Percentiles rank a stretch among this genome's conserved stretches.
Conservation (phyloP, 2,888 invertebrate genomes). For the Latheticus oryzae region DNA sequence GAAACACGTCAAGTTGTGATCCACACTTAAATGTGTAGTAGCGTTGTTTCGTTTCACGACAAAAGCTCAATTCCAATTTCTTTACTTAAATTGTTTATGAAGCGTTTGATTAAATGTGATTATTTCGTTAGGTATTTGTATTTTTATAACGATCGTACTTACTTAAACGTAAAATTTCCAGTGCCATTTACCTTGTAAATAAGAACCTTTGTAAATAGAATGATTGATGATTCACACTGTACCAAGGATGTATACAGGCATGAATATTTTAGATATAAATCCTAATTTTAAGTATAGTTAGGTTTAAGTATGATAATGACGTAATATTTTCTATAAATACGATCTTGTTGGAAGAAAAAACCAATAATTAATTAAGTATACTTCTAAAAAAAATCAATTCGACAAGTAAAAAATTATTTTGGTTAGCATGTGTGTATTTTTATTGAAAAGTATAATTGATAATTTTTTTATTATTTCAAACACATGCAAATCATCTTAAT, state of each 20-base stretch:
- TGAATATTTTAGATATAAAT: conserved; percentile 61
- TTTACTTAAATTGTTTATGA: conserved; percentile 22
- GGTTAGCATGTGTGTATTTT: conserved; percentile 46
- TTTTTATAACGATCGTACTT: conserved; percentile 47
- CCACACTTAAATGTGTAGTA: conserved; percentile 40
- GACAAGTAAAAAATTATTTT: conserved; percentile 43
- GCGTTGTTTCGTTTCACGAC: conserved; percentile 18
- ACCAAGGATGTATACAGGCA: conserved; percentile 62
- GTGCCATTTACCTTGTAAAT: conserved; percentile 56
- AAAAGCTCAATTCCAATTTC: conserved; percentile 28
- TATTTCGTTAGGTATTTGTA: conserved; percentile 45
- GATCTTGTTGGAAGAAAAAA: conserved; percentile 50
- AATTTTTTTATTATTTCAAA: conserved; percentile 40
- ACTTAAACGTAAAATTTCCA: conserved; percentile 52
- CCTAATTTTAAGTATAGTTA: conserved; percentile 44
- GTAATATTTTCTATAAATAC: conserved; percentile 58
- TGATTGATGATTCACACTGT: conserved; percentile 50
- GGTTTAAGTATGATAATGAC: conserved; percentile 49
- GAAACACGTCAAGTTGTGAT: conserved; percentile 55
- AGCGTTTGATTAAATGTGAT: conserved; percentile 29
- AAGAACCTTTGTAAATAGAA: conserved; percentile 44
- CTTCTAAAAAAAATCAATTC: conserved; percentile 41
- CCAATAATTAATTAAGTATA: conserved; percentile 43
- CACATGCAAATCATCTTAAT: conserved; percentile 50
- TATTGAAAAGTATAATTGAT: conserved; percentile 35